Base-by-base conservation (phyloP, 2,888 invertebrate genomes). In the Lissocephala sabroskyi region DNA sequence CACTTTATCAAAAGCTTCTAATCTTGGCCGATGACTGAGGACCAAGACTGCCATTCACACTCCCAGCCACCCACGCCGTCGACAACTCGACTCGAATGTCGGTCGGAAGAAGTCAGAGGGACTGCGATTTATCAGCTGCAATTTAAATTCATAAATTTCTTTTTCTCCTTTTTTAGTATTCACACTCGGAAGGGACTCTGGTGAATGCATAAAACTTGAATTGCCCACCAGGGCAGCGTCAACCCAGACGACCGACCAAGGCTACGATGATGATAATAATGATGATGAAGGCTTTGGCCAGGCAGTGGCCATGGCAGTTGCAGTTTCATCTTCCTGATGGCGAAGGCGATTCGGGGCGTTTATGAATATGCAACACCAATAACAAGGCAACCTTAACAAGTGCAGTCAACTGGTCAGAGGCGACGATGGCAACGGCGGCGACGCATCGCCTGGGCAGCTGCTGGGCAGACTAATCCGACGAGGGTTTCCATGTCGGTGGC, bases 91-190 rank as follows among this genome's bases (percentile, higher is more conserved):
- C n/a, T n/a, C n/a, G n/a, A n/a, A n/a, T n/a, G 23, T 5, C 23
- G 7, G 23, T 23, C 23, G 4, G 7, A 7, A 23, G 23, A 7
- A 23, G 23, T 23, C 23, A 23, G 2, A 35, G 16, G 4, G 35
- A 42, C 52, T 57, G 66, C 66, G 66, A 79, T 80, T 80, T 80
- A 80, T 79, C 76, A 67, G 62, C 47, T 62, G 44, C 56, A 62
- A 80, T 80, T 80, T 80, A 80, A 80, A 80, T 79, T 80, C 80
- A 79, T 80, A 78, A 79, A 76, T n/a, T n/a, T n/a, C n/a, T 77
- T 65, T 58, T 55, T 53, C 30, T 46, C 43, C 47, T 49, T 44
- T n/a, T n/a, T n/a, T n/a, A n/a, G n/a, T n/a, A n/a, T n/a, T n/a
- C n/a, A n/a, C n/a, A n/a, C n/a, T n/a, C n/a, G n/a, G n/a, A n/a